phyloP scores from a whole-genome alignment of 1,140 invertebrate species.

The Trachelipus rathkii region DNA sequence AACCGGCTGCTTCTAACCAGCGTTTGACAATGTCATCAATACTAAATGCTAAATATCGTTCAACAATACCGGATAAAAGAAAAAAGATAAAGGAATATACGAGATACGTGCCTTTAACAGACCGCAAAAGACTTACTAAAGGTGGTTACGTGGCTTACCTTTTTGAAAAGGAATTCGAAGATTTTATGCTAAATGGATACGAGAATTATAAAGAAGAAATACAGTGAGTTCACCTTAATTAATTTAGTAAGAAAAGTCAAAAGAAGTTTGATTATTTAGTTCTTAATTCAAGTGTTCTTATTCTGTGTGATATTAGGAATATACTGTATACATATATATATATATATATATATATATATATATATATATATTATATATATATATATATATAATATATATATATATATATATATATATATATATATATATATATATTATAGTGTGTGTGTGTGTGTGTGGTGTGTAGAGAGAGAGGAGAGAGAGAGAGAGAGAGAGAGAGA shows the following conservation, averaged over 20 bases:
- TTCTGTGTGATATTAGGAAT: too few relatives aligned
- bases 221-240: too few relatives aligned
- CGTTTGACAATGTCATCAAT: neutral
- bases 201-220: neutral
- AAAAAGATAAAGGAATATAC: neutral
- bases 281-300: too few relatives aligned
- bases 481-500: too few relatives aligned
- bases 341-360: too few relatives aligned
- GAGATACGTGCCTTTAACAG: neutral
- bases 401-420: neutral
- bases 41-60: neutral
- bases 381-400: neutral
- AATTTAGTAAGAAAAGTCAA: too few relatives aligned
- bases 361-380: too few relatives aligned
- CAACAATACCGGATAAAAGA: neutral
- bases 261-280: too few relatives aligned
- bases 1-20: neutral
- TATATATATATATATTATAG: slow-evolving; percentile 15
- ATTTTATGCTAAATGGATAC: neutral
- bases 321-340: too few relatives aligned
- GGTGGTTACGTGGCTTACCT: neutral
- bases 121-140: neutral
- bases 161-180: neutral
- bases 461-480: too few relatives aligned
- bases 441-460: too few relatives aligned